Evolutionary conservation across 2,797 vertebrate genomes (phyloP), one percentile per base, ranked within the genome.

Genomic region (Enteromius unitaeniatus): DNA sequence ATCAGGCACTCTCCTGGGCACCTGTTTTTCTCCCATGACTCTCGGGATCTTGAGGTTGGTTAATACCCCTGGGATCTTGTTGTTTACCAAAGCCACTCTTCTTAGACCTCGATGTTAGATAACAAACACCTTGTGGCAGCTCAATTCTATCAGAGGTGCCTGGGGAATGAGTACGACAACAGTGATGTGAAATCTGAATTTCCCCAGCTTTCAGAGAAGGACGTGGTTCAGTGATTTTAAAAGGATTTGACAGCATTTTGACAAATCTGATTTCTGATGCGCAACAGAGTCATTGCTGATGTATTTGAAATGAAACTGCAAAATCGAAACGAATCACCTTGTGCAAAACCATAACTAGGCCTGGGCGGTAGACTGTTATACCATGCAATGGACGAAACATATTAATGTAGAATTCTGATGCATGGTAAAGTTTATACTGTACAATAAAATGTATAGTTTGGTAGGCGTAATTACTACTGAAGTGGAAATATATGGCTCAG

Each of bases 181-280:
- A 0, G 23, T 49, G 70, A 82, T 62, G 70, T 47, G 40, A 72
- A 45, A 73, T 81, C 17, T 23, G 55, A 72, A 81, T 80, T 80
- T 70, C 21, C 51, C 10, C 4, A 15, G 67, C 67, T 55, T 70
- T 58, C 34, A 70, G 51, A 40, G 67, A 40, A 81, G 55, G 51
- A 80, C 3, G 15, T 14, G 42, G 19, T 26, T 60, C 8, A 10
- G 76, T 55, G 69, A 82, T 47, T 73, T 34, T 37, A n/a, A 82
- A 74, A 74, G 62, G 69, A 74, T n/a, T 1, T 74, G 42, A 74
- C 68, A 73, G 55, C 21, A 26, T 62, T 73, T 74, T 62, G 55
- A 40, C 80, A 65, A 82, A 82, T 64, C 21, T 64, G 55, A 64
- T 81, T 81, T 81, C 42, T 31, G 68, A 74, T 64, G 53, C 14